A percentile compares a stretch with the other conserved stretches of the same genome.
Evolutionary conservation across 2,888 invertebrate genomes (phyloP).

Genomic region (Rhingia rostrata): DNA sequence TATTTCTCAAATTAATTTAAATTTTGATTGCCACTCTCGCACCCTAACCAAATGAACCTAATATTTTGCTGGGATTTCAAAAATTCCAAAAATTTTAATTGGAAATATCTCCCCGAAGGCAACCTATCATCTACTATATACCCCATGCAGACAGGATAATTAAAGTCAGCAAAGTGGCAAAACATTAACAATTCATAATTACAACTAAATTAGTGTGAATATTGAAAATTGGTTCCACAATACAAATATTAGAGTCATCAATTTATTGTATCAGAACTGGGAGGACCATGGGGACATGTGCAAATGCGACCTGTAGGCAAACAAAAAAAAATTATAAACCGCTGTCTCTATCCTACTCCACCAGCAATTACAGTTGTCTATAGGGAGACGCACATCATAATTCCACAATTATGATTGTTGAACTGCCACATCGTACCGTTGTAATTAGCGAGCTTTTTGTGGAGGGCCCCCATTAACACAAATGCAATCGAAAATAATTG

Average conservation of each 20-base stretch:
- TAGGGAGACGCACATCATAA: slow-evolving; percentile 49
- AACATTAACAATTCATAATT: slow-evolving; percentile 69
- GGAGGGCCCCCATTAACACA: background rate
- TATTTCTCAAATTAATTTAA: too few species aligned
- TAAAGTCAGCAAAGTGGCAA: slow-evolving; percentile 59
- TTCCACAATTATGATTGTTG: slow-evolving; percentile 59
- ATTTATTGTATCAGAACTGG: slow-evolving; percentile 43
- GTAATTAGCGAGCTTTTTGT: slow-evolving; percentile 64
- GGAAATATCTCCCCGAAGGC: background rate
- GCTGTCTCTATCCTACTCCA: slow-evolving; percentile 1
- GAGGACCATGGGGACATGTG: slow-evolving; percentile 13
- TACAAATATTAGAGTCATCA: slow-evolving; percentile 43
- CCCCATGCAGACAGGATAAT: slow-evolving; percentile 38
- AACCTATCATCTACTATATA: background rate
- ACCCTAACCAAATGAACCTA: slow-evolving; percentile 10
- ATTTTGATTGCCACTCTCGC: too few species aligned
- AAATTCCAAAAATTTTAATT: slow-evolving; percentile 6
- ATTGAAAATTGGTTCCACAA: slow-evolving; percentile 59
- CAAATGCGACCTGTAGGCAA: background rate
- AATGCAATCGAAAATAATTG: background rate
- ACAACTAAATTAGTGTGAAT: slow-evolving; percentile 64
- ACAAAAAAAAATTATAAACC: background rate
- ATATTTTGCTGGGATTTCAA: slow-evolving; percentile 20
- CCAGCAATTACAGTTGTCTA: slow-evolving; percentile 37
- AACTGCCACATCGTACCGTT: slow-evolving; percentile 31